A percentile compares a stretch with the other conserved stretches of the same genome.
These are phyloP conservation scores for Hephaestus fuliginosus DNA, from an alignment of 2,797 vertebrate species.

Conservation along the genomic window DNA sequence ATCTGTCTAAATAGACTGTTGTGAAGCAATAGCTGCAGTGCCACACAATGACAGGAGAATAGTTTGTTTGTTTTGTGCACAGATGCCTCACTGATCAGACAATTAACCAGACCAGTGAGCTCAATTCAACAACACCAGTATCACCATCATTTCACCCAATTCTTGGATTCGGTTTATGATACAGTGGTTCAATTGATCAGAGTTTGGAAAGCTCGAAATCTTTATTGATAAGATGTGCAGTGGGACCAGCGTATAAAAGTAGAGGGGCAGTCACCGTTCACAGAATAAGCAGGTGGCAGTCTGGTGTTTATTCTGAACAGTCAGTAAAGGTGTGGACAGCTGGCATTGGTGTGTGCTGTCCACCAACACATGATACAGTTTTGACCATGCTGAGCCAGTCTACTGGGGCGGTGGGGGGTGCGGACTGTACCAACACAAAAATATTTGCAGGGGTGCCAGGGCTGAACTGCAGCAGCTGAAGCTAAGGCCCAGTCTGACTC, in stretches of 20 bases:
- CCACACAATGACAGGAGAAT: not conserved
- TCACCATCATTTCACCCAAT: not conserved
- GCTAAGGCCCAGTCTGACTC: constrained; percentile 65
- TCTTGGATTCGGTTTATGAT: not conserved
- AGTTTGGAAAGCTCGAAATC: not conserved
- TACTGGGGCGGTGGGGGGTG: constrained; percentile 20
- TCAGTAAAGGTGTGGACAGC: constrained; percentile 34
- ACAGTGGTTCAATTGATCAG: not conserved
- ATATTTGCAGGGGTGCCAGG: constrained; percentile 51
- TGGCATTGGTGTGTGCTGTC: constrained; percentile 15
- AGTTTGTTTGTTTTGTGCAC: not conserved
- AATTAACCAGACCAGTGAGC: not conserved
- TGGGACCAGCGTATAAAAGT: not conserved
- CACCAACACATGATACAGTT: constrained; percentile 27
- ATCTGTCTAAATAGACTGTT: not conserved
- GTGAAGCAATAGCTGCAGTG: not conserved
- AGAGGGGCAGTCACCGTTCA: not conserved
- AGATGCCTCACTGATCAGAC: too few relatives aligned
- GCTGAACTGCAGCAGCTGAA: constrained; percentile 70
- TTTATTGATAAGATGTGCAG: not conserved
- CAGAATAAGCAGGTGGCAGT: not conserved
- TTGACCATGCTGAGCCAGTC: constrained; percentile 48
- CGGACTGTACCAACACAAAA: constrained; percentile 58
- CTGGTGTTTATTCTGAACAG: not conserved
- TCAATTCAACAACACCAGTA: not conserved